Evolutionary conservation across 2,797 vertebrate genomes (phyloP).

Genomic region (Danio kyathit): DNA sequence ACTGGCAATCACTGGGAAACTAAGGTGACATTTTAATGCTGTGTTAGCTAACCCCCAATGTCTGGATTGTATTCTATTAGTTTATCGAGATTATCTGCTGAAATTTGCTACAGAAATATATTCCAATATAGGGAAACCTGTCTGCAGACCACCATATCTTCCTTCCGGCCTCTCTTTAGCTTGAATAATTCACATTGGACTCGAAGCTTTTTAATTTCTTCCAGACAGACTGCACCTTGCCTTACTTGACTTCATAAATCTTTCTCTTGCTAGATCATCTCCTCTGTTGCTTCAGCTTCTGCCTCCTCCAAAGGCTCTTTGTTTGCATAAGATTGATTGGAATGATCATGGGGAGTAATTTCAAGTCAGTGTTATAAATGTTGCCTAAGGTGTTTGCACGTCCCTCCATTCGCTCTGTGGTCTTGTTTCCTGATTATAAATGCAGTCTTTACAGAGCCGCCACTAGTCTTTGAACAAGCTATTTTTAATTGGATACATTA

Average conservation of each 20-base stretch:
- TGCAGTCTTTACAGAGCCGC: constrained; percentile 54
- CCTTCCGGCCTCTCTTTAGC: not conserved
- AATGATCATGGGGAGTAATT: constrained; percentile 42
- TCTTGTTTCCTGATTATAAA: constrained; percentile 61
- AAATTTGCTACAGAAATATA: no score
- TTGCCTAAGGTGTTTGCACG: constrained; percentile 49
- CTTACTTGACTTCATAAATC: constrained; percentile 29
- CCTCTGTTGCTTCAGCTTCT: constrained; percentile 5
- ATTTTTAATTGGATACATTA: constrained; percentile 64
- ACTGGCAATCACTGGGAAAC: no score
- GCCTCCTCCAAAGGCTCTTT: constrained; percentile 23
- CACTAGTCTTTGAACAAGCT: constrained; percentile 61
- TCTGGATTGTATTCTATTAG: no score
- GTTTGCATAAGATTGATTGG: constrained; percentile 40
- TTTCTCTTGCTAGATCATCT: not conserved
- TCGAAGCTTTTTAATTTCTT: constrained; percentile 30
- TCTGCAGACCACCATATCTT: not conserved
- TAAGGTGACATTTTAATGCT: no score
- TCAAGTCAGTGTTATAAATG: constrained; percentile 45
- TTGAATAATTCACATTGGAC: constrained; percentile 20
- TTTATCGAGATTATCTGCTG: no score
- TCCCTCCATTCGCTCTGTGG: constrained; percentile 30
- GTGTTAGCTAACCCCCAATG: no score
- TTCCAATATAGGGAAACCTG: not conserved
- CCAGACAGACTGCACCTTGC: not conserved